Percentiles rank a stretch among this genome's conserved stretches.
These are phyloP conservation scores for Mastomys natalensis DNA, from an alignment of 2,113 vertebrate species.

Conservation along the genomic window DNA sequence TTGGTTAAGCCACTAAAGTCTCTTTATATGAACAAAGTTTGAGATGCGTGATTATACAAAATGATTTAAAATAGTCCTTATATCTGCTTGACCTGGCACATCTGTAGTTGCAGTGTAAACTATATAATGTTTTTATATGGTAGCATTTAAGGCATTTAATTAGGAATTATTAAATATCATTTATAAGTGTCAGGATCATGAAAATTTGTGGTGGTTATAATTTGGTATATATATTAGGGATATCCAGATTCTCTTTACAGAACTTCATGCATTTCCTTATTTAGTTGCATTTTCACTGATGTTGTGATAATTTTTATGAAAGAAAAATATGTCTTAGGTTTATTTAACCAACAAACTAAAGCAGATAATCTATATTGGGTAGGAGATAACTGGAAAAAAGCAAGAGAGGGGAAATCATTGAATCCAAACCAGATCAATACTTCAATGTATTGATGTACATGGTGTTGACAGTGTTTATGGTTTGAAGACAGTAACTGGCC, in stretches of 20 bases:
- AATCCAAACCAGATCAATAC: not conserved
- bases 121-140: not conserved
- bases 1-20: slow-evolving; percentile 31
- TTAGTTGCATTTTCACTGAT: not conserved
- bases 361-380: not conserved
- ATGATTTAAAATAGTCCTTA: not conserved
- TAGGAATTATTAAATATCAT: not conserved
- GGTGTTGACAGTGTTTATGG: not conserved
- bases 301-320: not conserved
- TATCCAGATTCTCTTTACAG: not conserved
- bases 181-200: not conserved
- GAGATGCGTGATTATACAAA: not conserved
- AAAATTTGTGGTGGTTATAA: not conserved
- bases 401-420: not conserved
- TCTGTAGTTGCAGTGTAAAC: not conserved
- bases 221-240: not conserved
- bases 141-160: not conserved
- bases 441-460: not conserved
- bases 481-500: slow-evolving; percentile 31
- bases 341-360: not conserved
- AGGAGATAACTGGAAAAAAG: no score
- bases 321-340: not conserved
- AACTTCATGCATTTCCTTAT: not conserved
- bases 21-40: not conserved
- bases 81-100: not conserved